Evolutionary conservation across 2,113 vertebrate genomes (phyloP).

Genomic region (Promerops cafer): DNA sequence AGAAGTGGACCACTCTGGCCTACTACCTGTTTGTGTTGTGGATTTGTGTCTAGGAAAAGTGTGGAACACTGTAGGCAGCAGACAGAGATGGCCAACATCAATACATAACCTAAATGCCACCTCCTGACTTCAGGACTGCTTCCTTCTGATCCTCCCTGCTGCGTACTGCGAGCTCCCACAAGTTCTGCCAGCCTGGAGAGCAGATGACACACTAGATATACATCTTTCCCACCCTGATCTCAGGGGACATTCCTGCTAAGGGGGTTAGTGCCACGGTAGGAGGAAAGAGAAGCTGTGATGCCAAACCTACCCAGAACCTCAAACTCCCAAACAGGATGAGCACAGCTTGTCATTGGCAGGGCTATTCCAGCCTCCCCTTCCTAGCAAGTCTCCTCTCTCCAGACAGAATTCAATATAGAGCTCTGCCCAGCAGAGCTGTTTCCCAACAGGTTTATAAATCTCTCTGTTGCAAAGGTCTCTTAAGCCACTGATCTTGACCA

Average conservation of each 20-base stretch:
- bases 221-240: background rate
- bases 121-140: background rate
- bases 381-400: background rate
- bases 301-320: background rate
- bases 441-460: background rate
- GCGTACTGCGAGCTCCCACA: background rate
- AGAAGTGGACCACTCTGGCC: background rate
- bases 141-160: background rate
- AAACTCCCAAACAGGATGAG: background rate
- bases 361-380: background rate
- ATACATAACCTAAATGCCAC: background rate
- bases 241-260: background rate
- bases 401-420: background rate
- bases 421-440: background rate
- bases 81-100: background rate
- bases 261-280: background rate
- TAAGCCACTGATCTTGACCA: background rate
- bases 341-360: no score
- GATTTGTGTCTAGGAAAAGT: background rate
- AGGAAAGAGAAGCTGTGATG: background rate
- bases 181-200: background rate
- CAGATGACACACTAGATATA: background rate
- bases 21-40: background rate
- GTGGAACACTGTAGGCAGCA: background rate
- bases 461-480: background rate